phyloP scores from a whole-genome alignment of 2,113 vertebrate genomes.

The Siniperca chuatsi region DNA sequence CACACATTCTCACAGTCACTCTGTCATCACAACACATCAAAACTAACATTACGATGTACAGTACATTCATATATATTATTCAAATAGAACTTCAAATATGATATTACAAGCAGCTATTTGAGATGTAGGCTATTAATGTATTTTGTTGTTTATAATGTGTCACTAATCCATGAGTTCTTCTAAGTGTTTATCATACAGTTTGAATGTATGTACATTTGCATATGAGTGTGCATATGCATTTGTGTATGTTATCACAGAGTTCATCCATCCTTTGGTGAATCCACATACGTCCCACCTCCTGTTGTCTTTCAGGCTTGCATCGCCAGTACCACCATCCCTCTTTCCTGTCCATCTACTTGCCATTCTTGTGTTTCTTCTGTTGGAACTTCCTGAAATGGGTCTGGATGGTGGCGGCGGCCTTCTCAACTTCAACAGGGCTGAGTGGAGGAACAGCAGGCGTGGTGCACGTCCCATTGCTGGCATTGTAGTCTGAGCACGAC shows the following conservation, averaged over 20 bases:
- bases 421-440: conserved; percentile 75
- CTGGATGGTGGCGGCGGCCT: conserved; percentile 89
- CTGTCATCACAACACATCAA: conserved; percentile 14
- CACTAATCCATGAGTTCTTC: conserved; percentile 19
- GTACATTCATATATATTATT: conserved; percentile 27
- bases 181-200: background rate
- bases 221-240: conserved; percentile 11
- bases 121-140: conserved; percentile 24
- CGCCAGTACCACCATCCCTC: background rate
- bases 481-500: conserved; percentile 72
- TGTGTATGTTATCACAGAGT: conserved; percentile 17
- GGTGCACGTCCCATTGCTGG: conserved; percentile 67
- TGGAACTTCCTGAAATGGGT: conserved; percentile 89
- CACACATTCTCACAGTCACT: conserved; percentile 19
- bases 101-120: conserved; percentile 18
- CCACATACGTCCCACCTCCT: background rate
- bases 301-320: conserved; percentile 8
- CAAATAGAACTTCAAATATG: conserved; percentile 27
- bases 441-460: conserved; percentile 46
- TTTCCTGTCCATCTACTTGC: conserved; percentile 60
- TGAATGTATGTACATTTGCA: conserved; percentile 36
- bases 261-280: conserved; percentile 14
- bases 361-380: conserved; percentile 87
- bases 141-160: conserved; percentile 8
- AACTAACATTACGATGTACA: conserved; percentile 33